These are phyloP conservation scores for Catharus fuscescens DNA, from an alignment of 2,113 vertebrate species.

Conservation along the genomic window DNA sequence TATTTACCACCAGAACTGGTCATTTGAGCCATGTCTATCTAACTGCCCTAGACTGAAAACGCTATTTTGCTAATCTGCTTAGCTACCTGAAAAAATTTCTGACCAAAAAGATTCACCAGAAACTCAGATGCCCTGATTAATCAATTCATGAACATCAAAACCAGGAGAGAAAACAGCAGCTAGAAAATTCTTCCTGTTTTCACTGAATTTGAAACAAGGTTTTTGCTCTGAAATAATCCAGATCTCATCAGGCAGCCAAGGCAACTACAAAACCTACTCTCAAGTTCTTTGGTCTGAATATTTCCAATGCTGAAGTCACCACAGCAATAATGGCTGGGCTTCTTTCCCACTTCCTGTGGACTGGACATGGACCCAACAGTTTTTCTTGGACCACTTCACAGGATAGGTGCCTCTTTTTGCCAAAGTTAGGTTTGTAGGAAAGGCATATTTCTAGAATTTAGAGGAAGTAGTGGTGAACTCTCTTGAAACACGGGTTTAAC, in stretches of 20 bases:
- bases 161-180: not conserved
- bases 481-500: not conserved
- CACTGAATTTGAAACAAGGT: not conserved
- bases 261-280: not conserved
- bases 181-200: slow-evolving; percentile 27
- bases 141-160: not conserved
- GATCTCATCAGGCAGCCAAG: not conserved
- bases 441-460: not conserved
- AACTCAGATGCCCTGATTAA: not conserved
- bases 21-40: not conserved
- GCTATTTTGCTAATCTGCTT: not conserved
- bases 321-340: not conserved
- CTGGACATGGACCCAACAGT: not conserved
- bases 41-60: not conserved
- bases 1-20: not conserved
- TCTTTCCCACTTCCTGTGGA: slow-evolving; percentile 17
- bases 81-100: not conserved
- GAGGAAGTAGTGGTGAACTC: slow-evolving; percentile 10
- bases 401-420: not conserved
- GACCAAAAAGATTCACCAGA: not conserved
- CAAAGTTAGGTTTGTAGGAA: not conserved
- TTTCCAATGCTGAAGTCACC: not conserved
- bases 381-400: slow-evolving; percentile 34
- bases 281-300: slow-evolving; percentile 29
- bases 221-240: not conserved